Percentiles rank a stretch among this genome's conserved stretches.
Conservation (phyloP, 2,113 vertebrate species). For the Peromyscus californicus region DNA sequence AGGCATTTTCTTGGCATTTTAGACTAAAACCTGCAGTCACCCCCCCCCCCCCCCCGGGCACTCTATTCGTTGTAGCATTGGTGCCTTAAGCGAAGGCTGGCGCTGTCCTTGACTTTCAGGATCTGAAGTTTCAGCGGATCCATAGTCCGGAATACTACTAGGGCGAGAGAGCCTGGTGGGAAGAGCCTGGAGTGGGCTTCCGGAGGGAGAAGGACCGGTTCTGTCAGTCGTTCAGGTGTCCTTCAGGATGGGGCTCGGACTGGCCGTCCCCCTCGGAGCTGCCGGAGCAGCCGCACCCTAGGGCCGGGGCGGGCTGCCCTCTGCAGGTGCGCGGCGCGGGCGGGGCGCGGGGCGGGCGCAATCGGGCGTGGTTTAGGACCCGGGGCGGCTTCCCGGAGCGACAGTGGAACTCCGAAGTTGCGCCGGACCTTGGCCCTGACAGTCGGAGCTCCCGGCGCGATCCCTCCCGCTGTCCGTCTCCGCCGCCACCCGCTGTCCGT, state of each 20-base stretch:
- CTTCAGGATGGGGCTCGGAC: background rate
- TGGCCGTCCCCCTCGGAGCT: background rate
- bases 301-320: background rate
- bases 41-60: no score
- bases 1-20: background rate
- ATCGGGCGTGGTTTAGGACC: conserved; percentile 57
- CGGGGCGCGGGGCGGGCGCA: background rate
- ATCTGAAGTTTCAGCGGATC: background rate
- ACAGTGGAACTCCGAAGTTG: background rate
- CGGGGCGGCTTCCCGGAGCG: background rate
- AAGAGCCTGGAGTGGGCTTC: background rate
- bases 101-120: background rate
- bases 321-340: background rate
- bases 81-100: background rate
- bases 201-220: background rate
- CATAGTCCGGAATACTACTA: background rate
- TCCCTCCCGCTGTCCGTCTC: background rate
- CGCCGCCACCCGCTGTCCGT: background rate
- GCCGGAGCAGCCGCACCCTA: background rate
- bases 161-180: background rate
- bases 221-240: background rate
- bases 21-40: background rate
- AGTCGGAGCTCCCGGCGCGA: fast-evolving
- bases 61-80: background rate
- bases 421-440: background rate